Percentiles rank a stretch among this genome's conserved stretches.
These are phyloP conservation scores for Quadroppia sp. DNA, from an alignment of 2,888 invertebrate genomes.

Conservation along the genomic window DNA sequence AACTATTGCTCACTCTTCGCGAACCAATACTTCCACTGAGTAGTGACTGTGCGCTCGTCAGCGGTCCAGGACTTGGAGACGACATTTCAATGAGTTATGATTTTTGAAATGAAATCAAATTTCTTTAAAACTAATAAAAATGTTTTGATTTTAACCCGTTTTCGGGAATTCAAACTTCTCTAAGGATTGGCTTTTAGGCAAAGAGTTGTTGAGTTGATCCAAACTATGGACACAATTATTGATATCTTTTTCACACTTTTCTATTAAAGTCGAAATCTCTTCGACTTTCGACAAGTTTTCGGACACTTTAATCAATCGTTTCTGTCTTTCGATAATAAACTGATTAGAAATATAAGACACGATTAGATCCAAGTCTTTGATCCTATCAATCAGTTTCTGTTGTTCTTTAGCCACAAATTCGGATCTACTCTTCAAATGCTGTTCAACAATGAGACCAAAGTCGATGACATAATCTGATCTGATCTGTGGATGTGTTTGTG, in stretches of 20 bases:
- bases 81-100: slow-evolving; percentile 17
- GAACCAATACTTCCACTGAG: neutral
- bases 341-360: neutral
- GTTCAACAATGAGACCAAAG: slow-evolving; percentile 41
- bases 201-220: slow-evolving; percentile 20
- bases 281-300: slow-evolving; percentile 39
- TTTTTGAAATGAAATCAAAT: neutral
- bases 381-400: slow-evolving; percentile 18
- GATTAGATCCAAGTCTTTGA: slow-evolving; percentile 39
- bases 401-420: slow-evolving; percentile 38
- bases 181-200: neutral
- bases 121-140: neutral
- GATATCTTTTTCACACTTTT: slow-evolving; percentile 35
- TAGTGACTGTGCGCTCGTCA: neutral
- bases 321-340: slow-evolving; percentile 36
- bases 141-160: neutral
- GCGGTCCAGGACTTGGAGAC: slow-evolving; percentile 26
- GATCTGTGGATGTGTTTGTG: slow-evolving; percentile 35
- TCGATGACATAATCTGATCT: slow-evolving; percentile 32
- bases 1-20: neutral
- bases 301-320: slow-evolving; percentile 40
- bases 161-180: slow-evolving; percentile 15
- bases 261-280: slow-evolving; percentile 36
- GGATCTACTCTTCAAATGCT: slow-evolving; percentile 20
- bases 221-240: slow-evolving; percentile 16